Percentiles rank a stretch among this genome's conserved stretches.
Conservation (phyloP, 2,113 vertebrate genomes). For the Colistium nudipinnis region DNA sequence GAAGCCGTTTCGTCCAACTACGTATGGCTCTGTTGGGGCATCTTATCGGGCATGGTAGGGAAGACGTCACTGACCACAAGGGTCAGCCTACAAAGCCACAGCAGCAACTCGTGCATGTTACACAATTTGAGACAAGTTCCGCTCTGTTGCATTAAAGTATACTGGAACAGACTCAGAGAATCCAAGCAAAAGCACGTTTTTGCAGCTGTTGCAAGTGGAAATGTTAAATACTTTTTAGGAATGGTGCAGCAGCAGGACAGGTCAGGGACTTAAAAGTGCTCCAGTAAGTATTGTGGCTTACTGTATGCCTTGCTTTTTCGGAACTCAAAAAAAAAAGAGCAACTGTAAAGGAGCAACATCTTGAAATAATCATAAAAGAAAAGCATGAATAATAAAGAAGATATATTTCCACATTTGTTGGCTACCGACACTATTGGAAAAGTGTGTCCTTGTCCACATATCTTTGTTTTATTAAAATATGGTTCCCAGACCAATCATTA, state of each 20-base stretch:
- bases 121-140: slow-evolving; percentile 46
- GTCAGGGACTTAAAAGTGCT: slow-evolving; percentile 54
- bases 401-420: slow-evolving; percentile 64
- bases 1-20: slow-evolving; percentile 33
- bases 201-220: slow-evolving; percentile 53
- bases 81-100: slow-evolving; percentile 38
- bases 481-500: slow-evolving; percentile 35
- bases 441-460: slow-evolving; percentile 48
- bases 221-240: slow-evolving; percentile 67
- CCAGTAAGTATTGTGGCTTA: slow-evolving; percentile 75
- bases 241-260: slow-evolving; percentile 52
- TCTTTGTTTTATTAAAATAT: slow-evolving; percentile 39
- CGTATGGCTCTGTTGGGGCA: slow-evolving; percentile 8
- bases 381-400: slow-evolving; percentile 70
- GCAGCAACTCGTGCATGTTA: slow-evolving; percentile 46
- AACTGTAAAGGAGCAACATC: slow-evolving; percentile 67
- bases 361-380: slow-evolving; percentile 76
- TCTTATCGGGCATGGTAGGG: slow-evolving; percentile 43
- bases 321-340: slow-evolving; percentile 51
- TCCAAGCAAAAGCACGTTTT: slow-evolving; percentile 52
- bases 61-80: slow-evolving; percentile 21
- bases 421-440: slow-evolving; percentile 62
- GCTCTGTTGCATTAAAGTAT: slow-evolving; percentile 41
- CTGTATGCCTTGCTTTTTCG: slow-evolving; percentile 68
- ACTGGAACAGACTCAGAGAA: slow-evolving; percentile 31